A percentile compares a stretch with the other conserved stretches of the same genome.
phyloP scores from a whole-genome alignment of 2,888 invertebrate species.

The Drosophila heteroneura region DNA sequence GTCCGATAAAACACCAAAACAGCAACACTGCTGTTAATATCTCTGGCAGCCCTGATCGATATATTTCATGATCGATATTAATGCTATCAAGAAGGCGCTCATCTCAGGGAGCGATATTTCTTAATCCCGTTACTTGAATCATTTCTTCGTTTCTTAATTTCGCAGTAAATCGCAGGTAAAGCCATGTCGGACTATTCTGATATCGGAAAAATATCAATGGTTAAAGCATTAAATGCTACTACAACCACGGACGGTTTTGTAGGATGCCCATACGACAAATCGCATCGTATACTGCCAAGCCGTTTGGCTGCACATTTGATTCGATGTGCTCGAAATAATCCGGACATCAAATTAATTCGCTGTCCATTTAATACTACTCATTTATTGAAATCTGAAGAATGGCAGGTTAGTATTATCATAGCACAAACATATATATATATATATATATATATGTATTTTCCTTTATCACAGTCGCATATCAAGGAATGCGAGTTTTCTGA shows the following conservation, averaged over 20 bases:
- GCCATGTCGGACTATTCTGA: not conserved
- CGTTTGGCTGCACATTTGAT: conserved; percentile 87
- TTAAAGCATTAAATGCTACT: not conserved
- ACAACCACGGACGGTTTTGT: not conserved
- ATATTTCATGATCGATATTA: not conserved
- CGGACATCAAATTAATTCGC: conserved; percentile 82
- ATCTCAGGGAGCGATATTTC: not conserved
- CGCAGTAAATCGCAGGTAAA: no score
- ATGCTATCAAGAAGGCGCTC: not conserved
- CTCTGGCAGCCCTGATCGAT: not conserved
- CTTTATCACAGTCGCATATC: conserved; percentile 61
- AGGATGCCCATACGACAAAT: conserved; percentile 87
- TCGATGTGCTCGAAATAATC: conserved; percentile 87
- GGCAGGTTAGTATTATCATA: conserved; percentile 42
- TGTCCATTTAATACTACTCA: conserved; percentile 88
- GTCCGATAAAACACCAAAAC: not conserved
- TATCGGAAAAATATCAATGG: not conserved
- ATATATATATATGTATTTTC: not conserved
- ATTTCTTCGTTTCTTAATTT: not conserved
- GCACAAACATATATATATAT: not conserved
- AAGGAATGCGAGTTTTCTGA: conserved; percentile 54
- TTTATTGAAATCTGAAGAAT: conserved; percentile 86
- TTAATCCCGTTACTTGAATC: not conserved
- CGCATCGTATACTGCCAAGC: conserved; percentile 86
- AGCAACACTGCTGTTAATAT: not conserved